Base-by-base conservation (phyloP, 2,113 vertebrate species). In the Arvicanthis niloticus region DNA sequence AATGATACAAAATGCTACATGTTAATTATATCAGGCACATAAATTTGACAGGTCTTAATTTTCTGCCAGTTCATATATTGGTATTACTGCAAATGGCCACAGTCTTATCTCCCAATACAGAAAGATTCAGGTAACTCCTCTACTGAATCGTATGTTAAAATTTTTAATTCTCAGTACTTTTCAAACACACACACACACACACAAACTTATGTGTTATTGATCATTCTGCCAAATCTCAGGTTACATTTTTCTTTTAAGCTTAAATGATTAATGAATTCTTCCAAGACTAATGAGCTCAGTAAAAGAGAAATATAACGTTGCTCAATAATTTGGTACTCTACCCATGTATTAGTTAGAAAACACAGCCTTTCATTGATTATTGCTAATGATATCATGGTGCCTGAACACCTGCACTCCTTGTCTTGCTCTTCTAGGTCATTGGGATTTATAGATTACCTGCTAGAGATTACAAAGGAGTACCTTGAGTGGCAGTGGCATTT, bases 381-480 rank as follows among this genome's bases (percentile, higher is more conserved):
- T 93, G 65, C 85, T 97, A 97, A 97, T 94, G 97, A 95, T 96
- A 96, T 88, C 80, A 81, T 95, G 95, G 87, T 93, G 37, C 80
- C 34, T 77, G 37, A 94, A 75, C 93, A 96, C 75, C 84, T 91
- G 60, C 68, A 96, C 65, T 91, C 94, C 76, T 93, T 94, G 94
- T 96, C 91, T 93, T 86, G 22, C 29, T 82, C 91, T 70, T 93
- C 88, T 92, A 95, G 91, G 95, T 97, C 94, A 95, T 2, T 77
- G 94, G 80, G 53, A 93, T 96, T 96, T 97, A 98, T 97, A 97
- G 94, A 98, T 98, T 96, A 93, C 70, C 96, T 97, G 96, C 75
- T 97, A 93, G 60, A 85, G 84, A 88, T 94, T 97, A 94, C 84
- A 96, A 97, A 96, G 60, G 76, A 97, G 93, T 82, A 65, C 8